These are phyloP conservation scores for Cyrtodaria siliqua DNA, from an alignment of 2,888 invertebrate species.

Conservation along the genomic window DNA sequence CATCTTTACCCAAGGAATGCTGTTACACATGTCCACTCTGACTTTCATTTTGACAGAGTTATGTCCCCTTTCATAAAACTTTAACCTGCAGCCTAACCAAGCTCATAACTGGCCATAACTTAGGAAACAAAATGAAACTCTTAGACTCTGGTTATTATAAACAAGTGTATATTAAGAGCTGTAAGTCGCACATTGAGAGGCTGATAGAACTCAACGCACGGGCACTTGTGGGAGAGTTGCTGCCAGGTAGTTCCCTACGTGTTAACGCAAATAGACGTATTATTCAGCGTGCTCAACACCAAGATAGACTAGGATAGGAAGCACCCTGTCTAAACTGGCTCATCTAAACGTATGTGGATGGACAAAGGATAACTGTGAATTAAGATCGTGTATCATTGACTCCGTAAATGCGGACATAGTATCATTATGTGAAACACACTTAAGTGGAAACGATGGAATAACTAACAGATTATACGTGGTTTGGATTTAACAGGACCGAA, in stretches of 20 bases:
- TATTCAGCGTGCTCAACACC: neutral
- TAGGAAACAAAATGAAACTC: conserved; percentile 40
- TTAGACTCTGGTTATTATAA: conserved; percentile 22
- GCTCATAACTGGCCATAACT: no score
- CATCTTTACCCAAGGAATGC: no score
- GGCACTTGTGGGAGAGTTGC: conserved; percentile 12
- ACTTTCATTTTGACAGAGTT: no score
- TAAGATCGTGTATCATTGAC: conserved; percentile 25
- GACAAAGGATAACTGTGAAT: conserved; percentile 38
- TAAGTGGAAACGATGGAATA: conserved; percentile 16
- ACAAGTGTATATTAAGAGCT: conserved; percentile 36
- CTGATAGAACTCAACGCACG: conserved; percentile 29
- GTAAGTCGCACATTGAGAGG: conserved; percentile 29
- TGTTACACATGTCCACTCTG: no score
- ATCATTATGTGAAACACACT: conserved; percentile 44
- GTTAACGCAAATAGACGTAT: conserved; percentile 28
- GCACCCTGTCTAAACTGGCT: conserved; percentile 19
- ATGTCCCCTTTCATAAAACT: no score
- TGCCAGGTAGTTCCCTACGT: conserved; percentile 9
- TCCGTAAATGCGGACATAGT: conserved; percentile 40
- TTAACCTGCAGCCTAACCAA: no score
- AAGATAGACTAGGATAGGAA: conserved; percentile 12
- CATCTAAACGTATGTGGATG: conserved; percentile 58
- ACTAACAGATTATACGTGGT: conserved; percentile 32
- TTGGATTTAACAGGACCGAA: conserved; percentile 27